Base-by-base conservation (phyloP, 2,888 invertebrate genomes). In the Microctonus hyperodae region DNA sequence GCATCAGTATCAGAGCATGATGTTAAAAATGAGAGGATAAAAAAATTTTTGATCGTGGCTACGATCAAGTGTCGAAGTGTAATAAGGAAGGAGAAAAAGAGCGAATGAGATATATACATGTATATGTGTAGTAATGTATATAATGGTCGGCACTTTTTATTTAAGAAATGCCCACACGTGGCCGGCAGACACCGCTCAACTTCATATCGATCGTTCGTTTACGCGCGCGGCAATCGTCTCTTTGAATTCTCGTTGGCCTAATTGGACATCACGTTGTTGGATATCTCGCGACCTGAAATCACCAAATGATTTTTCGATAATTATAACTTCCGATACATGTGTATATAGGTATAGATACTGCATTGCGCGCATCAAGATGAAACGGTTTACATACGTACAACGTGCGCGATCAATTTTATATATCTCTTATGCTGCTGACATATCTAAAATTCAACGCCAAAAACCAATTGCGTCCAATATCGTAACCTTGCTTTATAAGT, bases 151-250 rank as follows among this genome's bases (percentile, higher is more conserved):
- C 74, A 74, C 70, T 81, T 80, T 76, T 81, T 80, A 75, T 67
- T 65, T 57, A 31, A 70, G 69, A 72, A 16, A 76, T 77, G 76
- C 71, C 74, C 78, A 78, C 81, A 78, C 81, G 80, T 81, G 80
- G 78, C 73, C 71, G 71, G 74, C 81, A 78, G 76, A 76, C 78
- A 74, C 37, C 44, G 63, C 68, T 64, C 50, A 66, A 68, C 53
- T 61, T 51, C 31, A 59, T 57, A 16, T 58, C 44, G 65, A 68
- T 66, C 67, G 69, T 68, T 40, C 67, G 69, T 69, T n/a, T n/a
- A 59, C 57, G 64, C 69, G 68, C 56, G 31, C 58, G 13, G 60
- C 16, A 44, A 16, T 16, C 44, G 16, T 7, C 44, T 44, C 9
- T 7, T 44, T 7, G 56, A 63, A 5, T 59, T 58, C 66, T 71